These are phyloP conservation scores for Drosophila eugracilis DNA, from an alignment of 1,140 invertebrate species.

Conservation along the genomic window DNA sequence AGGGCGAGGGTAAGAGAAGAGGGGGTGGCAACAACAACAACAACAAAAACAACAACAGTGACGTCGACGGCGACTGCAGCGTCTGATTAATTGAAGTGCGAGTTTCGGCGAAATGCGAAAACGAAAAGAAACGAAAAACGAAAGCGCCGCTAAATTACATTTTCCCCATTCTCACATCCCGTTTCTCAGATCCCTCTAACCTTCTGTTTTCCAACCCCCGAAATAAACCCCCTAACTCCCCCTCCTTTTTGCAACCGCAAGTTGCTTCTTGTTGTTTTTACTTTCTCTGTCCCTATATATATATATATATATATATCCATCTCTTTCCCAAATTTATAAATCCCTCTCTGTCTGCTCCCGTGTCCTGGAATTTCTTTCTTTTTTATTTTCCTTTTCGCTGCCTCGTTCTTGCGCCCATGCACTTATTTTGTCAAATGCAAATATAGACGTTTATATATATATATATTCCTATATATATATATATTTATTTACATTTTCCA, in stretches of 20 bases:
- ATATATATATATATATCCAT: not conserved
- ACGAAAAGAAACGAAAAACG: constrained; percentile 30
- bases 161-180: constrained; percentile 19
- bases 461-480: constrained; percentile 36
- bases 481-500: constrained; percentile 37
- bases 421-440: constrained; percentile 83
- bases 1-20: not conserved
- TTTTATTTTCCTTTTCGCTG: constrained; percentile 16
- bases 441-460: constrained; percentile 71
- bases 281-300: constrained; percentile 29
- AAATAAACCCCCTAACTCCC: not conserved
- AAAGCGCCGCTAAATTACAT: constrained; percentile 76
- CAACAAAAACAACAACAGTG: too few species aligned
- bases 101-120: constrained; percentile 69
- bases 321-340: not conserved
- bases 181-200: constrained; percentile 2
- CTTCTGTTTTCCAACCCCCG: constrained; percentile 3
- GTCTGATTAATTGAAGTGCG: constrained; percentile 83
- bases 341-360: constrained; percentile 19
- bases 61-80: constrained; percentile 44
- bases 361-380: constrained; percentile 43
- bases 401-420: constrained; percentile 48
- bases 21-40: too few species aligned
- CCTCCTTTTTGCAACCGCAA: constrained; percentile 25
- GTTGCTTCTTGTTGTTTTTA: constrained; percentile 52